Evolutionary conservation across 1,140 invertebrate species (phyloP).

Genomic region (Tetragnatha versicolor): DNA sequence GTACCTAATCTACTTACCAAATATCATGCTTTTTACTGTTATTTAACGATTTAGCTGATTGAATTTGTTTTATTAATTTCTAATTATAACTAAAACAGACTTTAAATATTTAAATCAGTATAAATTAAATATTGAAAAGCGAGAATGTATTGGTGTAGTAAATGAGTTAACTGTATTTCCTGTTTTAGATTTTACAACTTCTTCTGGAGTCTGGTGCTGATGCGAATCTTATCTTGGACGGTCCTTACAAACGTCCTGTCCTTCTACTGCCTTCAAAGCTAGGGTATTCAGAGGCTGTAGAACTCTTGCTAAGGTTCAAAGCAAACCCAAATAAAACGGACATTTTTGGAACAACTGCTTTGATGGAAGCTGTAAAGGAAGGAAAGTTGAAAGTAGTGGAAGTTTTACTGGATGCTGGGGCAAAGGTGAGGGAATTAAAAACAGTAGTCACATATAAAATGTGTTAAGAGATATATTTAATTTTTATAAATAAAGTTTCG

Average conservation of each 20-base stretch:
- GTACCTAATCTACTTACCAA: too few relatives aligned
- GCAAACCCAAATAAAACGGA: not conserved
- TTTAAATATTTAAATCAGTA: too few relatives aligned
- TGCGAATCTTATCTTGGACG: not conserved
- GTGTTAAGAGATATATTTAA: too few relatives aligned
- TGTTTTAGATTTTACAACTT: constrained; percentile 12
- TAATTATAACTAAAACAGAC: not conserved
- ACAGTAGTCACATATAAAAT: too few relatives aligned
- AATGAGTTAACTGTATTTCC: too few relatives aligned
- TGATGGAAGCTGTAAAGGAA: not conserved
- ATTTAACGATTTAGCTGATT: not conserved
- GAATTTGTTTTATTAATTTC: not conserved
- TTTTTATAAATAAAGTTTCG: too few relatives aligned
- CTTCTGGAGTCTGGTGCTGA: constrained; percentile 7
- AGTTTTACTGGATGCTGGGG: not conserved
- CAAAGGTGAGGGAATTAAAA: not conserved
- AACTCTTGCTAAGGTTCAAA: not conserved
- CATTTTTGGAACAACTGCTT: not conserved
- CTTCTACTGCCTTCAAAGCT: not conserved
- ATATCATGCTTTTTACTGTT: too few relatives aligned
- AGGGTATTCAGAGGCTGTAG: not conserved
- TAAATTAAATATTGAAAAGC: too few relatives aligned
- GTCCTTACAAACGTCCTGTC: not conserved
- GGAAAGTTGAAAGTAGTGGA: constrained; percentile 30
- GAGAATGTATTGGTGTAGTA: too few relatives aligned